Percentiles rank a stretch among this genome's conserved stretches.
Conservation (phyloP, 2,797 vertebrate genomes). For the Acropternis orthonyx region DNA sequence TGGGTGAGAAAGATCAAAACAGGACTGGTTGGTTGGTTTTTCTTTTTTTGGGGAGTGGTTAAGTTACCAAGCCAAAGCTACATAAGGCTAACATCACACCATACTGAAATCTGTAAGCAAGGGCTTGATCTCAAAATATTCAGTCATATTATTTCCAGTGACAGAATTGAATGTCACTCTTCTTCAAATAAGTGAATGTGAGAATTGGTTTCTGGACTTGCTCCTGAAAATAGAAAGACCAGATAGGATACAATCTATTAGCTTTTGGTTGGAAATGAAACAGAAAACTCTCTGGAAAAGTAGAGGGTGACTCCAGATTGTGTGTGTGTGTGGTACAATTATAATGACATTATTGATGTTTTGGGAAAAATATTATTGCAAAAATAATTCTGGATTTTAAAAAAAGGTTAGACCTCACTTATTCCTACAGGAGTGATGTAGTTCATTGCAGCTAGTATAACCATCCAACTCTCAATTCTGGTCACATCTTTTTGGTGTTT, state of each 20-base stretch:
- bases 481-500: background rate
- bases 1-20: background rate
- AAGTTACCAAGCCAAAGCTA: background rate
- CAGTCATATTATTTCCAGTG: background rate
- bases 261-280: background rate
- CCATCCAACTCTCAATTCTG: background rate
- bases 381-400: background rate
- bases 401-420: background rate
- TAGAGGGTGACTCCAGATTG: background rate
- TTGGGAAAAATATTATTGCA: background rate
- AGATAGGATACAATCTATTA: background rate
- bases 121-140: background rate
- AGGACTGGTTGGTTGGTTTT: background rate
- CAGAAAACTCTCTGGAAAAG: background rate
- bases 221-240: background rate
- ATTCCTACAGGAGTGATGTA: background rate
- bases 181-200: background rate
- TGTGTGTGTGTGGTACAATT: background rate
- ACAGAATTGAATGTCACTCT: background rate
- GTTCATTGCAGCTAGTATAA: background rate
- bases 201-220: background rate
- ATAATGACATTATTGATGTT: background rate
- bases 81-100: fast-evolving
- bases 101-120: background rate
- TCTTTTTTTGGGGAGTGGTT: background rate